Evolutionary conservation across 2,888 invertebrate genomes (phyloP).

Genomic region (Pristionchus mayeri): DNA sequence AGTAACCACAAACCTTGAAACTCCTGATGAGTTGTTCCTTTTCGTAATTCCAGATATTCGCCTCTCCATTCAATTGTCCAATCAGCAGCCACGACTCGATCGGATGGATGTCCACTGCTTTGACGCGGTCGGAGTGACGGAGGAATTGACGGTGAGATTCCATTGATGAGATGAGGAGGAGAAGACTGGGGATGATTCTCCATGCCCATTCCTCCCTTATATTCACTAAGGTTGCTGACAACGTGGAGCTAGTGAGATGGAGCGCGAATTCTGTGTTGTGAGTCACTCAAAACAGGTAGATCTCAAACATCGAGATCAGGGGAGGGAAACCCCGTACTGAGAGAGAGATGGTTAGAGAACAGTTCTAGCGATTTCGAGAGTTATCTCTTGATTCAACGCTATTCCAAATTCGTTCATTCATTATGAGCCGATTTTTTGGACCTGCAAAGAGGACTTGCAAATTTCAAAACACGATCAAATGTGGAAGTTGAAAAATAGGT

Average conservation of each 20-base stretch:
- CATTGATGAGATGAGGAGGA: neutral
- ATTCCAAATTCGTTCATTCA: no score
- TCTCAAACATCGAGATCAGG: neutral
- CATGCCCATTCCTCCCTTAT: neutral
- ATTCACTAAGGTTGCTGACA: neutral
- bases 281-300: neutral
- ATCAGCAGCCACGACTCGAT: conserved; percentile 98
- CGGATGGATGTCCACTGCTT: conserved; percentile 46
- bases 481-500: no score
- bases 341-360: neutral
- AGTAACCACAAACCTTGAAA: conserved; percentile 79
- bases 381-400: no score
- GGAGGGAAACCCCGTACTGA: neutral
- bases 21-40: conserved; percentile 84
- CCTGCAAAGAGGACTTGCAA: no score
- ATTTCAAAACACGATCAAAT: no score
- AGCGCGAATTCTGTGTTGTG: neutral
- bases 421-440: no score
- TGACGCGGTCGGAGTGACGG: conserved; percentile 95
- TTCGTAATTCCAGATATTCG: conserved; percentile 99
- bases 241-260: neutral
- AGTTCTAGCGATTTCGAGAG: no score
- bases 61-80: conserved; percentile 97
- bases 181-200: neutral
- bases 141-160: conserved; percentile 84